Percentiles rank a stretch among this genome's conserved stretches.
Conservation (phyloP, 2,888 invertebrate species). For the Rhagium mordax region DNA sequence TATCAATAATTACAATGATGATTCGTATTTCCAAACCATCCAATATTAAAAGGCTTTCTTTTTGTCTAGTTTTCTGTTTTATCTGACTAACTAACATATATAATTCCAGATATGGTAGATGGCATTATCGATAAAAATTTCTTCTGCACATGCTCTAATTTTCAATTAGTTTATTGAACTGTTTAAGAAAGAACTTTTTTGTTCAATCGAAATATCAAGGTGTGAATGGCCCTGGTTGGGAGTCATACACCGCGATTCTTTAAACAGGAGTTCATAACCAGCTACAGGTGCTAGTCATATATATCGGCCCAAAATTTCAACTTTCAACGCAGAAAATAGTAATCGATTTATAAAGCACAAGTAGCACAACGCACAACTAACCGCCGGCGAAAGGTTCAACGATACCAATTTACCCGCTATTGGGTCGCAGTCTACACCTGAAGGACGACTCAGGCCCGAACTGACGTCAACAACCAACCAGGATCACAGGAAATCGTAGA, state of each 20-base stretch:
- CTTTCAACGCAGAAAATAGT: not conserved
- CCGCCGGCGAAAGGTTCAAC: conserved; percentile 5
- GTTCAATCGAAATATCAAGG: not conserved
- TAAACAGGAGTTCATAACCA: conserved; percentile 18
- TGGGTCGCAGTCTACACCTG: conserved; percentile 18
- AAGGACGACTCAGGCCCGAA: conserved; percentile 49
- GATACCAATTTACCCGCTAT: not conserved
- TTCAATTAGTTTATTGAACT: conserved; percentile 5
- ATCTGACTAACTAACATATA: no score
- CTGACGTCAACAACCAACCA: conserved; percentile 61
- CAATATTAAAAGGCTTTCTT: no score
- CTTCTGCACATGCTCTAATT: no score
- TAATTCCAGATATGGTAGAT: no score
- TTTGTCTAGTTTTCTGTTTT: no score
- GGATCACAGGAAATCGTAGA: conserved; percentile 52
- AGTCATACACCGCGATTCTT: conserved; percentile 31
- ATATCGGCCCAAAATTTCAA: conserved; percentile 6
- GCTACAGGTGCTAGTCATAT: conserved; percentile 12
- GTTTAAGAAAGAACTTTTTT: not conserved
- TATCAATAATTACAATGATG: no score
- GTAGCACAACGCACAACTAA: not conserved
- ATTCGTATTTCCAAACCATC: no score
- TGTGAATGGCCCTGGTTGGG: conserved; percentile 40
- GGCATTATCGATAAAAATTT: no score
- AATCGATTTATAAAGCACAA: not conserved